Evolutionary conservation across 2,113 vertebrate species (phyloP).

Genomic region (Phoxinus phoxinus): DNA sequence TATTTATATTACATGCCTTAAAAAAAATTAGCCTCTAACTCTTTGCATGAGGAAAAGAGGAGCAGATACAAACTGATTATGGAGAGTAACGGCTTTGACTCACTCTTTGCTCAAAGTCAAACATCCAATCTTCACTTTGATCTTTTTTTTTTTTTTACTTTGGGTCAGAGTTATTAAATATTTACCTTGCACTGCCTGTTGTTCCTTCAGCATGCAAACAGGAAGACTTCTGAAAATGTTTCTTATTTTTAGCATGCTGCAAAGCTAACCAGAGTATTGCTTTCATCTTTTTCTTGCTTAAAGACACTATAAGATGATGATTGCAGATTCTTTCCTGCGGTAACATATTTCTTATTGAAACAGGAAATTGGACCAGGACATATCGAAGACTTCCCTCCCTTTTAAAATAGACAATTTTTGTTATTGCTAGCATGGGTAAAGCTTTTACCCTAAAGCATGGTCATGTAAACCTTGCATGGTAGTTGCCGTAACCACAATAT

Average conservation of each 20-base stretch:
- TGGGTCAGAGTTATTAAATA: slow-evolving; percentile 78
- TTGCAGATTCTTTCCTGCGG: not conserved
- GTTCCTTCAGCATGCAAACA: slow-evolving; percentile 73
- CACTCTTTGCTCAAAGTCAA: slow-evolving; percentile 72
- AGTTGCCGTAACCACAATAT: not conserved
- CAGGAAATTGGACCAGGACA: not conserved
- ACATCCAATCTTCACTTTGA: slow-evolving; percentile 68
- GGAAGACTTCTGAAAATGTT: slow-evolving; percentile 70
- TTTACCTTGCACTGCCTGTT: slow-evolving; percentile 78
- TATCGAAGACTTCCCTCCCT: not conserved
- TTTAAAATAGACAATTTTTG: not conserved
- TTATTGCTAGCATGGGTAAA: too few species aligned
- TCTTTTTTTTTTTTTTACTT: slow-evolving; percentile 65
- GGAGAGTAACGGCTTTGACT: slow-evolving; percentile 72
- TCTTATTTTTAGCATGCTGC: slow-evolving; percentile 66
- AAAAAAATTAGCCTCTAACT: slow-evolving; percentile 46
- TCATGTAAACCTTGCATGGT: not conserved
- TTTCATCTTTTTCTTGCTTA: not conserved
- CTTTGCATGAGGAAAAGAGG: not conserved
- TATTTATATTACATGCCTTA: not conserved
- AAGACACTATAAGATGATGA: not conserved
- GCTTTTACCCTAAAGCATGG: not conserved
- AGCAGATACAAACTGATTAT: slow-evolving; percentile 65
- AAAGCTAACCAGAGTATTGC: not conserved
- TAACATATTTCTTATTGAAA: not conserved